phyloP scores from a whole-genome alignment of 2,888 invertebrate species.

The Steinernema hermaphroditum region DNA sequence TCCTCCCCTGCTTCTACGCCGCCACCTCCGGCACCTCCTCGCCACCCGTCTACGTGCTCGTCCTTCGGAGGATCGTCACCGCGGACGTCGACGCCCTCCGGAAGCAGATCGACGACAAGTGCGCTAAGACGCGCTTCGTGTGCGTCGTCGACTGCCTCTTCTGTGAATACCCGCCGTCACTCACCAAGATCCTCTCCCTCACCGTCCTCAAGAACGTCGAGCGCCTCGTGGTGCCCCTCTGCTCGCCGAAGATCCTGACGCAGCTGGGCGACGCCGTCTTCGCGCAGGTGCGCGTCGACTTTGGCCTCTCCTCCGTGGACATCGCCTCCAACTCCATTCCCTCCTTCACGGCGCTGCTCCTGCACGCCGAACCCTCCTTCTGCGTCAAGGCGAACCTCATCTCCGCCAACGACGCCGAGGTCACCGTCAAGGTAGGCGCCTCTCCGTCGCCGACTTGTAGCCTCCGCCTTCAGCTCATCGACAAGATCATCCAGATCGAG shows the following conservation, averaged over 20 bases:
- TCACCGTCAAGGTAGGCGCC: constrained; percentile 36
- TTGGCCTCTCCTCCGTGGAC: constrained; percentile 36
- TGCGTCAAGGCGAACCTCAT: constrained; percentile 36
- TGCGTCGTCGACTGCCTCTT: constrained; percentile 42
- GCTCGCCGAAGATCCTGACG: constrained; percentile 34
- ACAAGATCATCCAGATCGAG: constrained; percentile 34
- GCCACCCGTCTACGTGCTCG: constrained; percentile 34
- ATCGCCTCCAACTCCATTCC: constrained; percentile 37
- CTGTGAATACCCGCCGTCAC: constrained; percentile 42
- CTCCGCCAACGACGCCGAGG: constrained; percentile 36
- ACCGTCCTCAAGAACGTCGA: constrained; percentile 39
- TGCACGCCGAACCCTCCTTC: constrained; percentile 31
- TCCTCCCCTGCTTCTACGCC: constrained; percentile 36
- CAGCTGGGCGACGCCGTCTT: constrained; percentile 31
- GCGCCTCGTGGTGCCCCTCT: constrained; percentile 32
- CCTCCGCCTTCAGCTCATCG: constrained; percentile 29
- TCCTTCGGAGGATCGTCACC: constrained; percentile 38
- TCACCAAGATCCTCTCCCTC: constrained; percentile 39
- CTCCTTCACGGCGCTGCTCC: constrained; percentile 32
- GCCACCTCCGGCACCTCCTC: not conserved
- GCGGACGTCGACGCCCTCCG: constrained; percentile 38
- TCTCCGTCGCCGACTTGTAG: not conserved
- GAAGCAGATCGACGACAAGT: constrained; percentile 40
- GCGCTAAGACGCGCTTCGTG: constrained; percentile 37
- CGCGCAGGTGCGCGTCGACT: constrained; percentile 35